phyloP scores from a whole-genome alignment of 2,797 vertebrate genomes.

The Etheostoma nigrum region DNA sequence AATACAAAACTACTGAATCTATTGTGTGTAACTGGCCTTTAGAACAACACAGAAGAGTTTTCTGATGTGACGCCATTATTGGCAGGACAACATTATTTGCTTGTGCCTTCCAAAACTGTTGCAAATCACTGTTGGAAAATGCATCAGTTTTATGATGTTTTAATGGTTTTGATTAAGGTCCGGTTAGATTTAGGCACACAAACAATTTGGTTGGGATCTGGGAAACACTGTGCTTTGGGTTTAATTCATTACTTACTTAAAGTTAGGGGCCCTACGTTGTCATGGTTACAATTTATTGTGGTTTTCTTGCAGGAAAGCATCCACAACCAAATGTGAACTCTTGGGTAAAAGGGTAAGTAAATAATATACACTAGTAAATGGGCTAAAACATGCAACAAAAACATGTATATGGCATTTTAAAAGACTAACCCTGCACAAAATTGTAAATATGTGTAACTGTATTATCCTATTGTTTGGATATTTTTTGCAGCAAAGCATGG shows the following conservation, averaged over 20 bases:
- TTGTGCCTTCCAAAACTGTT: neutral
- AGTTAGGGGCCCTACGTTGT: neutral
- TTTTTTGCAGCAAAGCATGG: neutral
- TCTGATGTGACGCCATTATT: no score
- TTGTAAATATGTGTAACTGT: neutral
- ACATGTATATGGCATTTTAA: neutral
- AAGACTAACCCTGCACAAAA: neutral
- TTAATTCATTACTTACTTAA: constrained; percentile 1
- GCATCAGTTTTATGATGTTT: neutral
- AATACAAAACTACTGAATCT: no score
- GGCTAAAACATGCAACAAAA: neutral
- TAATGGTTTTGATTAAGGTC: neutral
- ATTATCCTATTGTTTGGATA: neutral
- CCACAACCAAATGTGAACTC: neutral
- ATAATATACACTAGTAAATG: neutral
- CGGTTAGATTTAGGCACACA: neutral
- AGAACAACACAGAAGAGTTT: no score
- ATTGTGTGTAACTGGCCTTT: neutral
- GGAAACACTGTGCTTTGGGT: neutral
- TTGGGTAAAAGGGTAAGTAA: neutral
- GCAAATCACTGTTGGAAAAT: neutral
- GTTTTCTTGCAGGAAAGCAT: neutral
- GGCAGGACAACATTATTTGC: neutral
- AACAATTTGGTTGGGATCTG: neutral
- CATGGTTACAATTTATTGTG: neutral